Base-by-base conservation (phyloP, 2,113 vertebrate genomes). In the Bos indicus region DNA sequence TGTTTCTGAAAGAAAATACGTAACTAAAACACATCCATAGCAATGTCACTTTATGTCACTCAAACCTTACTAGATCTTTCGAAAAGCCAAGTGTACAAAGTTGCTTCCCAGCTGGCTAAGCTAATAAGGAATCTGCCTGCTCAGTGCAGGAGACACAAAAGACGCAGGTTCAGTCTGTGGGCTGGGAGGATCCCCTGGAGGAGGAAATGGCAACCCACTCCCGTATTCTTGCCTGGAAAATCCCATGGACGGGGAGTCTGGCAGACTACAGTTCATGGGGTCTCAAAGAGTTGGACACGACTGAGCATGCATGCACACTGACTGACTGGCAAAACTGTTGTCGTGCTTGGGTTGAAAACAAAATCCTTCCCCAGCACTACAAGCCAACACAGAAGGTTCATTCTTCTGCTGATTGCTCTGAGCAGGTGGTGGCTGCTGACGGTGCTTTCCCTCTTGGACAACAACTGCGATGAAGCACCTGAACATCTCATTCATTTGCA, bases 121-220 rank as follows among this genome's bases (percentile, higher is more conserved):
- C 36, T 12, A 36, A 19, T 40, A 40, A 71, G 40, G 19, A 71
- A 71, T 12, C 67, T 71, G 67, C n/a, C 67, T 71, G 67, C 67
- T 71, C 67, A 40, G 3, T 40, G 67, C 67, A 71, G n/a, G 40
- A 40, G 67, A 71, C n/a, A 6, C 67, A 71, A 71, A 2, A 71
- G n/a, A 71, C 10, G 3, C 0, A 5, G 9, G 67, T 71, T 40
- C n/a, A 40, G 19, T 40, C 10, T 1, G 0, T 23, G 67, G n/a
- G n/a, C 23, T 1, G n/a, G 67, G 67, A 40, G 23, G 67, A 40
- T 71, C n/a, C 67, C 67, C n/a, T 40, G n/a, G 67, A 23, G n/a
- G 67, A 71, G 67, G n/a, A 71, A 11, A 71, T 12, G n/a, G n/a
- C n/a, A 71, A 40, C 5, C n/a, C n/a, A 71, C 19, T 71, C 2